Evolutionary conservation across 2,113 vertebrate genomes (phyloP), one percentile per base, ranked within the genome.

Genomic region (Sterrhoptilus dennistouni): DNA sequence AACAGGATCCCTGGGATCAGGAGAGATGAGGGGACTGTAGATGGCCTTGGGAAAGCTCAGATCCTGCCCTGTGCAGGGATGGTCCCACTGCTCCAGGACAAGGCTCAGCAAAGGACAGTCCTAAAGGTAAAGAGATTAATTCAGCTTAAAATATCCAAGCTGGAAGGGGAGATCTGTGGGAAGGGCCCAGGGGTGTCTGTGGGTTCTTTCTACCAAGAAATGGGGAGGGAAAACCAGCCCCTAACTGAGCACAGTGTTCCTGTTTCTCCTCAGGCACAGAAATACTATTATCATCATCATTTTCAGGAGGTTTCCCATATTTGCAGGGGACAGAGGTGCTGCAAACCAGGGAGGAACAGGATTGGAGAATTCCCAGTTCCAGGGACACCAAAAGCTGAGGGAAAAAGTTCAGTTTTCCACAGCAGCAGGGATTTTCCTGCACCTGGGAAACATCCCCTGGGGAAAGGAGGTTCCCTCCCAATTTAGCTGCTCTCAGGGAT

Each of bases 21-120:
- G 50, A 40, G 47, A 2, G 3, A 2, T 1, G 0, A 3, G 13
- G 42, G 11, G n/a, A n/a, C 17, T 52, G 1, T 2, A n/a, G 78
- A 27, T 27, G 52, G 36, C 35, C 61, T 54, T 2, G 38, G 31
- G 28, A 12, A 36, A 28, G 25, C 78, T 19, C 54, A 50, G 53
- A 50, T 31, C 59, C 64, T 82, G 60, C 54, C 40, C 17, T 0
- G 3, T 0, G 70, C 45, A 40, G 45, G 44, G 56, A 8, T 31
- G 44, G 60, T 18, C 33, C 45, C 11, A 2, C 31, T 56, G 49
- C 44, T 22, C 57, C 11, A 50, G 60, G 56, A 59, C 8, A 45
- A 25, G 66, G 6, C 47, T 17, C 76, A 29, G 59, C 19, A 14
- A 47, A 61, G 15, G 14, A 28, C 45, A 17, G 27, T 3, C 13